Conservation (phyloP, 2,888 invertebrate species). For the Boloria euphrosyne region DNA sequence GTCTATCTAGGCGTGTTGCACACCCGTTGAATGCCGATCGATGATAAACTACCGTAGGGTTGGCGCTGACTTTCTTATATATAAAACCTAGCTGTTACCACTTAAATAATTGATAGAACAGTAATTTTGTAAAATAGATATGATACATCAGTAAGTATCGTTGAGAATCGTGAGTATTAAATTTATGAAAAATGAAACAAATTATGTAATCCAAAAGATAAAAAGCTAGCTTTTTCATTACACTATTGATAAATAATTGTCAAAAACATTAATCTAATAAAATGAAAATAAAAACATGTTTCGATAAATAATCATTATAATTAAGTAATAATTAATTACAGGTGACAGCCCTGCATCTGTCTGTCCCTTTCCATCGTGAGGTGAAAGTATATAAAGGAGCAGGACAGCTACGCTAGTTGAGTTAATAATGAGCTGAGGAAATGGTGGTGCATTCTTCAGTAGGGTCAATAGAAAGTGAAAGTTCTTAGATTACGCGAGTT, state of each 20-base stretch:
- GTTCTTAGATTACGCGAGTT: conserved; percentile 38
- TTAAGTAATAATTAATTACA: conserved; percentile 1
- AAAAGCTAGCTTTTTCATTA: too few species aligned
- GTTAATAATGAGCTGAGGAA: conserved; percentile 66
- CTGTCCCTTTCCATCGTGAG: conserved; percentile 50
- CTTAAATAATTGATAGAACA: not conserved
- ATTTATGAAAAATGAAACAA: too few species aligned
- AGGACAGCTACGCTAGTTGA: conserved; percentile 47
- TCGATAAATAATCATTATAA: not conserved
- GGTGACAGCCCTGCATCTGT: conserved; percentile 29
- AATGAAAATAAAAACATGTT: not conserved
- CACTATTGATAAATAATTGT: too few species aligned
- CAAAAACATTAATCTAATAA: not conserved
- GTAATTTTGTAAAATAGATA: too few species aligned
- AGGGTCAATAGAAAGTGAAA: conserved; percentile 54
- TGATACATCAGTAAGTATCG: too few species aligned
- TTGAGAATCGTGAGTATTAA: too few species aligned
- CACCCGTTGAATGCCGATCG: conserved; percentile 57
- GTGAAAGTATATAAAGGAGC: conserved; percentile 52
- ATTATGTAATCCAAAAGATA: too few species aligned
- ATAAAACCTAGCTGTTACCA: not conserved
- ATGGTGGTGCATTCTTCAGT: conserved; percentile 54
- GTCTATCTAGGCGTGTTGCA: conserved; percentile 44
- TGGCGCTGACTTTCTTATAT: not conserved
- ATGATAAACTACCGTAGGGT: conserved; percentile 46